Evolutionary conservation across 2,113 vertebrate genomes (phyloP), one percentile per base, ranked within the genome.

Genomic region (Anhinga rufa): DNA sequence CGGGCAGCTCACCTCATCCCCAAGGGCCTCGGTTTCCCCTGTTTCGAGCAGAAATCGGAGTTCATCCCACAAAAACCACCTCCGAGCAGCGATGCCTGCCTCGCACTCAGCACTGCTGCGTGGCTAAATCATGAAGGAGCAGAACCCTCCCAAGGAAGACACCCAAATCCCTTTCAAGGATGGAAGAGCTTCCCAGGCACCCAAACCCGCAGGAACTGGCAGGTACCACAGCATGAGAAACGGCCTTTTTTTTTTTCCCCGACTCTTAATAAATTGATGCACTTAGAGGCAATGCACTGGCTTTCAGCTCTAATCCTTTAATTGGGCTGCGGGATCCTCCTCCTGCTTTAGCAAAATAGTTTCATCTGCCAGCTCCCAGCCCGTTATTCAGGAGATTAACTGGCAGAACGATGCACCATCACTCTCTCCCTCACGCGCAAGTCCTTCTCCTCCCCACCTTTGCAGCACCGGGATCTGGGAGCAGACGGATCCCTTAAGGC

Each of bases 291-390:
- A 42, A 62, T 2, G 82, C 31, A 5, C n/a, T 7, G 42, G 69
- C 70, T 85, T 92, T 57, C 74, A 54, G 42, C 82, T 57, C 86
- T 82, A 74, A 91, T 88, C 75, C 75, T 81, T 82, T 92, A 85
- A 92, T n/a, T 78, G 86, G 83, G 74, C 79, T 77, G 69, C 3
- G 9, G 83, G 93, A 91, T 72, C 74, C 83, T 92, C 61, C 88
- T 90, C 79, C 79, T 42, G 69, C 54, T 90, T 77, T 31, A 82
- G 79, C 61, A 61, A 58, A 88, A 81, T 36, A 80, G 92, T 84
- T 90, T 87, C 68, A 42, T 20, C 57, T 28, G 75, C 70, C 70
- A 40, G 58, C 81, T 81, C 79, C 52, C 13, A 51, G 86, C 64
- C 86, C 17, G 11, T 92, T 64, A 80, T 66, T 68, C 36, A 4